Evolutionary conservation across 1,140 invertebrate genomes (phyloP), one percentile per base, ranked within the genome.

Genomic region (Atta colombica): DNA sequence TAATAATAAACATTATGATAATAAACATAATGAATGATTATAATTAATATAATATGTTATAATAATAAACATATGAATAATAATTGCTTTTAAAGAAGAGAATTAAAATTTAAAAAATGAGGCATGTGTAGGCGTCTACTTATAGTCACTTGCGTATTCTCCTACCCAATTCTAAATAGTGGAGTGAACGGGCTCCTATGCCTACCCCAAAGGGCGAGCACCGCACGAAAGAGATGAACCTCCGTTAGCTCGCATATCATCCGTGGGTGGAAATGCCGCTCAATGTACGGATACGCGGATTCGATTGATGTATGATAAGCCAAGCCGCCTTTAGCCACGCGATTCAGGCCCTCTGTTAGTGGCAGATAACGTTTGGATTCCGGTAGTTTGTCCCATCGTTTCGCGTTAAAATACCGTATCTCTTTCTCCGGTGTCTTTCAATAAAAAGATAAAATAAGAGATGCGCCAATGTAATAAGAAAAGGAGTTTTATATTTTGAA

Each of bases 181-280:
- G 91, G 87, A 0, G 86, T 91, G 21, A 92, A 90, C 12, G 90
- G 89, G 21, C 91, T 90, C 0, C 21, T 80, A 7, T 65, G 35
- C 3, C 90, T 91, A 1, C 75, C 82, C 68, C 84, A 91, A 58
- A 91, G 81, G 1, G 90, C 90, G 10, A 91, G 51, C 0, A 74
- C 12, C 12, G 80, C 51, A 7, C 78, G 87, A 18, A 90, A 80
- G 1, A 91, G 53, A 75, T 92, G 91, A 55, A 92, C 77, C 35
- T 92, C 91, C 6, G 91, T 92, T 3, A 92, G 61, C 45, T 92
- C 88, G 53, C 91, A 92, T 45, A 92, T 92, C 66, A 88, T 92
- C 21, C 82, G 72, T 7, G 87, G 31, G n/a, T 77, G 60, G 45
- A 92, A 92, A 16, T 81, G 18, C 0, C 60, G 60, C 4, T 92